Evolutionary conservation across 2,113 vertebrate genomes (phyloP).

Genomic region (Oryzias celebensis): DNA sequence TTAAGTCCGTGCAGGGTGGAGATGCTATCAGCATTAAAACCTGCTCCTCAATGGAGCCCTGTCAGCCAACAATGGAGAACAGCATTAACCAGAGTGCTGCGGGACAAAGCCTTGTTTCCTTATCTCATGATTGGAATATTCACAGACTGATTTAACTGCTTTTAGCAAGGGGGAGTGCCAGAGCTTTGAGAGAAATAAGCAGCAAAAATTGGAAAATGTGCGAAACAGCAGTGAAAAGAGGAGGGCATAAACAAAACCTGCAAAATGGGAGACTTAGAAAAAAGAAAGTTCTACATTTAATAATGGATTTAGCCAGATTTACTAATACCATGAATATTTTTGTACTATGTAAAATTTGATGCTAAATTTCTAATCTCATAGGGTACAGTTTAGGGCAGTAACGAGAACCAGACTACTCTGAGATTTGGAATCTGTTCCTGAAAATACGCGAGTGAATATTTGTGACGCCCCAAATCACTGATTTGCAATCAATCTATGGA

Average conservation of each 20-base stretch:
- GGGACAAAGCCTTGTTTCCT: constrained; percentile 64
- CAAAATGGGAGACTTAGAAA: constrained; percentile 35
- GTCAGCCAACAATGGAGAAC: constrained; percentile 75
- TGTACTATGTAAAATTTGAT: too few relatives aligned
- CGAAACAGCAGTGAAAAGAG: constrained; percentile 8
- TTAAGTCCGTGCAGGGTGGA: constrained; percentile 63
- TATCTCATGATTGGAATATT: constrained; percentile 74
- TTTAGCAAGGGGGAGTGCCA: constrained; percentile 60
- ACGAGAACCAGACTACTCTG: too few relatives aligned
- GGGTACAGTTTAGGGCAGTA: too few relatives aligned
- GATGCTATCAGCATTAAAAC: constrained; percentile 76
- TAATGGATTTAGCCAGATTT: constrained; percentile 30
- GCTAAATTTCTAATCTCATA: too few relatives aligned
- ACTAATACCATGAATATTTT: neutral
- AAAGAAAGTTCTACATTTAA: constrained; percentile 37
- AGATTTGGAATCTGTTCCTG: too few relatives aligned
- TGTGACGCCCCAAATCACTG: too few relatives aligned
- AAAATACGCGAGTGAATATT: too few relatives aligned
- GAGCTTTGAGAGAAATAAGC: constrained; percentile 45
- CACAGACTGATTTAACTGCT: constrained; percentile 68
- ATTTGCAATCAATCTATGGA: too few relatives aligned
- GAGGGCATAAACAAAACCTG: constrained; percentile 42
- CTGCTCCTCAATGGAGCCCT: constrained; percentile 70
- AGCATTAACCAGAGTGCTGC: constrained; percentile 74
- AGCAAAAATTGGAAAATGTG: constrained; percentile 23